These are phyloP conservation scores for Luperina testacea DNA, from an alignment of 2,888 invertebrate species.

Conservation along the genomic window DNA sequence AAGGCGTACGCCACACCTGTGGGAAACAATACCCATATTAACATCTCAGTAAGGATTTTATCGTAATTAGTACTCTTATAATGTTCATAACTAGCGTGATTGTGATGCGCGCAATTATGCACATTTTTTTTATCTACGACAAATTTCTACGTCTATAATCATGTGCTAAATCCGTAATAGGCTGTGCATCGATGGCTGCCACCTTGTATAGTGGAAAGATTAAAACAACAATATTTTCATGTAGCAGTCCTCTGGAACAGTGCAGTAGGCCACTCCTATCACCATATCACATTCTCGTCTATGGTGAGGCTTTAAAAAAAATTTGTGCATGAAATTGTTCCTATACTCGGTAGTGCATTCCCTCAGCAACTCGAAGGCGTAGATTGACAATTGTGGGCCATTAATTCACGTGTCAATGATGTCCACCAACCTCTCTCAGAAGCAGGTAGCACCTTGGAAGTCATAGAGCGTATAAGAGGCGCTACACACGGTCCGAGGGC, in stretches of 20 bases:
- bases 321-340: conserved; percentile 4
- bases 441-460: conserved; percentile 93
- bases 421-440: conserved; percentile 91
- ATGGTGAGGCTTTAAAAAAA: too few species aligned
- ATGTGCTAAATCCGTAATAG: too few species aligned
- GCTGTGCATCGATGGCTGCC: too few species aligned
- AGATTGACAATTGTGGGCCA: neutral
- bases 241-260: neutral
- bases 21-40: conserved; percentile 57
- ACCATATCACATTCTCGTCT: neutral
- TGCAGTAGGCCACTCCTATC: neutral
- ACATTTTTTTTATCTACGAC: too few species aligned
- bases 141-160: too few species aligned
- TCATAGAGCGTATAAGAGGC: conserved; percentile 94
- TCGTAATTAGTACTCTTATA: neutral
- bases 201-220: neutral
- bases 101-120: neutral
- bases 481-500: conserved; percentile 95
- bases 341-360: neutral
- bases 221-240: neutral
- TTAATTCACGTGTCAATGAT: neutral
- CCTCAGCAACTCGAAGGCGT: neutral
- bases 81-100: neutral
- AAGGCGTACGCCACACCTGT: conserved; percentile 94
- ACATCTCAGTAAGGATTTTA: neutral